Evolutionary conservation across 1,140 invertebrate species (phyloP), one percentile per base, ranked within the genome.

Genomic region (Drosophila virilis): DNA sequence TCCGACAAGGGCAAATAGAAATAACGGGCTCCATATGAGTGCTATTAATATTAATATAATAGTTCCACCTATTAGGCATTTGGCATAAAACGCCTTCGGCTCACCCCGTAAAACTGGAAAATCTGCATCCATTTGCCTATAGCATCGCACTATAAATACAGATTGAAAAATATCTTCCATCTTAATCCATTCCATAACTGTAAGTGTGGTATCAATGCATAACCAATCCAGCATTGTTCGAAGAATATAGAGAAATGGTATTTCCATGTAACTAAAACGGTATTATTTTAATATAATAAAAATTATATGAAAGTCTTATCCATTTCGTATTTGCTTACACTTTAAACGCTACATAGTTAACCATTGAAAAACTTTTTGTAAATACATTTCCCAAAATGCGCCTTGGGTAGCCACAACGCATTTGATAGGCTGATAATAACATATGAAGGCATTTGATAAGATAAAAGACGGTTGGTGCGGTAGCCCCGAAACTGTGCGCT

Each of bases 161-260:
- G 97, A 97, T 2, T 97, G 96, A 92, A 98, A 99, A 78, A 99
- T 99, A 92, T 99, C 98, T 93, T 99, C 99, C 97, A 99, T 98
- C 93, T 99, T 99, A 37, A 99, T 95, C 98, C 98, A 99, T 92
- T 99, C 98, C 93, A 97, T 97, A 12, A 99, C 94, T 0, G 97
- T 97, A 95, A 99, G 98, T 1, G 98, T 98, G 0, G 99, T 99
- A 88, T 99, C 98, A 0, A 98, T 99, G 97, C 98, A 99, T 82
- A 99, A 98, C 98, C 99, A 99, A 92, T 99, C 99, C 97, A 99
- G 99, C 1, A 99, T 94, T 1, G 98, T 97, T 60, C 99, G 94
- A 58, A 99, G 93, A 92, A 99, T 99, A 92, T 99, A 98, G 7
- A 99, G 93, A 93, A 99, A 99, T 22, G 99, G 99, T 45, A 99